Percentiles rank a stretch among this genome's conserved stretches.
phyloP scores from a whole-genome alignment of 2,797 vertebrate species.

The Scarus forsteni region DNA sequence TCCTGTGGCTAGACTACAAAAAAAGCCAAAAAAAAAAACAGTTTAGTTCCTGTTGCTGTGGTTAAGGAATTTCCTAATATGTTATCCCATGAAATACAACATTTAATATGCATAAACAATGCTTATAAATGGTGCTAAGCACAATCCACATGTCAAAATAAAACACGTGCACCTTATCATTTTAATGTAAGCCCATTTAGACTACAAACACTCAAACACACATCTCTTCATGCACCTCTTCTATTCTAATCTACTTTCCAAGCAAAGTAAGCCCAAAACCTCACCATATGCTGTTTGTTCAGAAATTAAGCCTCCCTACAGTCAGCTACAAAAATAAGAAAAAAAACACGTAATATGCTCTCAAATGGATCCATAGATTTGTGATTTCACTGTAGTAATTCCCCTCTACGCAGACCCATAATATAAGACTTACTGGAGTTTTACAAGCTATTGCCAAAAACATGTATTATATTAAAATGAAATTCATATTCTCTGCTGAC shows the following conservation, averaged over 20 bases:
- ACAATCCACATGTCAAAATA: conserved; percentile 1
- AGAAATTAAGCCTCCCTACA: conserved; percentile 18
- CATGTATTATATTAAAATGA: conserved; percentile 48
- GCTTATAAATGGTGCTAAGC: conserved; percentile 12
- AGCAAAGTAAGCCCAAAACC: conserved; percentile 4
- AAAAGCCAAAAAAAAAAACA: too few species aligned
- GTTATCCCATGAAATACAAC: conserved; percentile 9
- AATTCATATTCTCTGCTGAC: conserved; percentile 56
- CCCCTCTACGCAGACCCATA: conserved; percentile 13
- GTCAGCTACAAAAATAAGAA: conserved; percentile 5
- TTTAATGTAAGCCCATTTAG: conserved; percentile 17
- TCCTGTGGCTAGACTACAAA: too few species aligned
- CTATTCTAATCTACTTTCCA: conserved; percentile 6
- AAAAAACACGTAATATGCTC: conserved; percentile 13
- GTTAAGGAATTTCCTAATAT: conserved; percentile 13
- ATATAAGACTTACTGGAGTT: conserved; percentile 44
- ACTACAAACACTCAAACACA: conserved; percentile 14
- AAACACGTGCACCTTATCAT: neutral
- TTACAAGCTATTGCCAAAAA: conserved; percentile 54
- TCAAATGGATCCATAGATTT: conserved; percentile 37
- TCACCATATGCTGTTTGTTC: conserved; percentile 27
- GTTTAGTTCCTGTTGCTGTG: neutral
- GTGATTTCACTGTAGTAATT: conserved; percentile 45
- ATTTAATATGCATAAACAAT: conserved; percentile 11
- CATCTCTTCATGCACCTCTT: conserved; percentile 17